phyloP scores from a whole-genome alignment of 2,113 vertebrate genomes.

The Oryzias celebensis region DNA sequence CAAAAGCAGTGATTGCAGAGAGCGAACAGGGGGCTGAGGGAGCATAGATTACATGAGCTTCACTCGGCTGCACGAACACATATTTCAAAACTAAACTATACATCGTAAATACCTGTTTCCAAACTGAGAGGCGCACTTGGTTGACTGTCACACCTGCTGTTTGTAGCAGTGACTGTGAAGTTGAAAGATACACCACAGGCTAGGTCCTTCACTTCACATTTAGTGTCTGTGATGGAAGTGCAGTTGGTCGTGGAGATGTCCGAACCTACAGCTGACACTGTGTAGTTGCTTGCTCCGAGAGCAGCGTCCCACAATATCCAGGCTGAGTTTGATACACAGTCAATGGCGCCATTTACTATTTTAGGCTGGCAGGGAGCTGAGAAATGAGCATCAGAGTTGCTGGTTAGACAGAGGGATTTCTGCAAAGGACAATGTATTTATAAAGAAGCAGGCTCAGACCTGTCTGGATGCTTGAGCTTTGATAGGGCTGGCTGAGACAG shows the following conservation, averaged over 20 bases:
- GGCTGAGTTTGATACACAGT: slow-evolving; percentile 71
- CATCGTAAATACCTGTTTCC: slow-evolving; percentile 58
- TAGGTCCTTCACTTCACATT: slow-evolving; percentile 69
- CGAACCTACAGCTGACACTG: slow-evolving; percentile 54
- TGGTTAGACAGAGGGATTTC: background rate
- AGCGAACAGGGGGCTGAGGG: slow-evolving; percentile 70
- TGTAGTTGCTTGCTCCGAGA: slow-evolving; percentile 54
- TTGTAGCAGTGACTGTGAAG: slow-evolving; percentile 65
- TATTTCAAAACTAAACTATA: background rate
- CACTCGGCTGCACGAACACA: no score
- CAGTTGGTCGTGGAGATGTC: slow-evolving; percentile 49
- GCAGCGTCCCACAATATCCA: slow-evolving; percentile 64
- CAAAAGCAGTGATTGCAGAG: slow-evolving; percentile 45
- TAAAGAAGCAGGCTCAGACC: slow-evolving; percentile 40
- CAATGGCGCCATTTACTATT: slow-evolving; percentile 44
- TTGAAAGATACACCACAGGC: slow-evolving; percentile 68
- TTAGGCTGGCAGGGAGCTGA: slow-evolving; percentile 72
- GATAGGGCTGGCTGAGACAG: slow-evolving; percentile 48
- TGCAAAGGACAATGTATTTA: background rate
- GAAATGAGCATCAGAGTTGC: background rate
- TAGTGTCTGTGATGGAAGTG: slow-evolving; percentile 54
- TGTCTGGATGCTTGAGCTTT: slow-evolving; percentile 33
- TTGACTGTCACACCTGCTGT: slow-evolving; percentile 59
- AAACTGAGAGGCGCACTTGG: slow-evolving; percentile 58
- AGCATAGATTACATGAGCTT: background rate